A percentile compares a stretch with the other conserved stretches of the same genome.
These are phyloP conservation scores for Chondrosia reniformis DNA, from an alignment of 37 sponge, comb jelly and placozoan genomes.

Conservation along the genomic window DNA sequence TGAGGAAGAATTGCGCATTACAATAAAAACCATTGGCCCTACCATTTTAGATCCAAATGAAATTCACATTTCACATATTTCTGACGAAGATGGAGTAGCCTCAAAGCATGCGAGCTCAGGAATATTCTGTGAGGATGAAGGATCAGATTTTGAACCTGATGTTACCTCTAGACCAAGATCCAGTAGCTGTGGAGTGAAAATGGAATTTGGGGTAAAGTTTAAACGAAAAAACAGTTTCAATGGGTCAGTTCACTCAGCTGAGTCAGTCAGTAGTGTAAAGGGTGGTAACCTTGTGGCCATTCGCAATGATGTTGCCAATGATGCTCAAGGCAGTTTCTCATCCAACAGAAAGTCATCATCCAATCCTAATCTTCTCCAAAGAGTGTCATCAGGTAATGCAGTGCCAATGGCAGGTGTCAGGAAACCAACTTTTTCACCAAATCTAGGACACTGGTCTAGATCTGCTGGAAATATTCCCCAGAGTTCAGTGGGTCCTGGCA, in stretches of 20 bases:
- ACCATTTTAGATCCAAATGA: not conserved
- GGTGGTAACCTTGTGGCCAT: not conserved
- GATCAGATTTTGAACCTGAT: not conserved
- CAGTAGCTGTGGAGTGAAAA: not conserved
- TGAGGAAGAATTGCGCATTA: constrained; percentile 34
- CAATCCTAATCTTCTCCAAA: not conserved
- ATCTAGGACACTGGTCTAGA: not conserved
- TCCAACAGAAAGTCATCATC: not conserved
- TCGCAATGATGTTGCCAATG: constrained; percentile 1
- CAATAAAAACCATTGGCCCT: not conserved
- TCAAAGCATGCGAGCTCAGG: not conserved
- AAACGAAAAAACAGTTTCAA: not conserved
- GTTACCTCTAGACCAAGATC: not conserved
- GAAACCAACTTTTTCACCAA: not conserved
- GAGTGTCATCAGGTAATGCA: not conserved
- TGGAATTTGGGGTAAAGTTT: not conserved
- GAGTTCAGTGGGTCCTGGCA: not conserved
- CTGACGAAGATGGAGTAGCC: not conserved
- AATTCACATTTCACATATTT: not conserved
- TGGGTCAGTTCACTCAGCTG: not conserved
- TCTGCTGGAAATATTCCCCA: not conserved
- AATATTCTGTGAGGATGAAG: not conserved
- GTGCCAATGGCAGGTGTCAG: not conserved
- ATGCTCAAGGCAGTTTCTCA: not conserved
- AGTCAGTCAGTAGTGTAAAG: not conserved